Conservation (phyloP, 2,113 vertebrate genomes). For the Aldabrachelys gigantea region DNA sequence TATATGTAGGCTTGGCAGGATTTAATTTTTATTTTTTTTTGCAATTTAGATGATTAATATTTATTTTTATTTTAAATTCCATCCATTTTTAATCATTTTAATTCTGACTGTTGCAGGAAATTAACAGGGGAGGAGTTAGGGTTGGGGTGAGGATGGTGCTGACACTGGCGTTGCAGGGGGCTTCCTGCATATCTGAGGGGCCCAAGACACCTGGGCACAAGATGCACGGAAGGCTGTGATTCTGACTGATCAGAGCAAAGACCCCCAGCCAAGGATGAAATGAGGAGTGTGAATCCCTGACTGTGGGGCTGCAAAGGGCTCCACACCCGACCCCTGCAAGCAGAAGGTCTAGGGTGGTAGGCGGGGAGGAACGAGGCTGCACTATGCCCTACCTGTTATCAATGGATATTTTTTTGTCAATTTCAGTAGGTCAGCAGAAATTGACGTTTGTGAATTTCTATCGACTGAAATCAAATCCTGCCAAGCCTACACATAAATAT, state of each 20-base stretch:
- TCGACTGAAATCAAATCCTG: not conserved
- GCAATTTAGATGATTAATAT: not conserved
- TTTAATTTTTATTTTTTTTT: not conserved
- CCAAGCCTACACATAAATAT: not conserved
- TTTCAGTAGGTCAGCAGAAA: not conserved
- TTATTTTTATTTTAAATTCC: not conserved
- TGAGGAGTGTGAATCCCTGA: not conserved
- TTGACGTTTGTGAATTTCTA: not conserved
- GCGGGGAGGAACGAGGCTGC: not conserved
- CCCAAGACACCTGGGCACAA: not conserved
- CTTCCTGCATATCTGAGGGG: not conserved
- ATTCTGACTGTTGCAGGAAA: not conserved
- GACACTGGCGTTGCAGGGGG: not conserved
- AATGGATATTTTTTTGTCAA: not conserved
- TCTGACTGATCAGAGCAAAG: not conserved
- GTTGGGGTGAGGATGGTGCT: not conserved
- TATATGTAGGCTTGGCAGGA: not conserved
- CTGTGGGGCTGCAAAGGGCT: not conserved
- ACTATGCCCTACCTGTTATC: not conserved
- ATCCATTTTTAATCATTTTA: not conserved
- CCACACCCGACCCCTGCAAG: not conserved
- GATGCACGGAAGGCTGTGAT: not conserved
- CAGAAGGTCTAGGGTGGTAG: not conserved
- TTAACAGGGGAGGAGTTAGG: not conserved
- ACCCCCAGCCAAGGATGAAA: not conserved